These are phyloP conservation scores for Pelobates fuscus DNA, from an alignment of 2,113 vertebrate genomes.

Conservation along the genomic window DNA sequence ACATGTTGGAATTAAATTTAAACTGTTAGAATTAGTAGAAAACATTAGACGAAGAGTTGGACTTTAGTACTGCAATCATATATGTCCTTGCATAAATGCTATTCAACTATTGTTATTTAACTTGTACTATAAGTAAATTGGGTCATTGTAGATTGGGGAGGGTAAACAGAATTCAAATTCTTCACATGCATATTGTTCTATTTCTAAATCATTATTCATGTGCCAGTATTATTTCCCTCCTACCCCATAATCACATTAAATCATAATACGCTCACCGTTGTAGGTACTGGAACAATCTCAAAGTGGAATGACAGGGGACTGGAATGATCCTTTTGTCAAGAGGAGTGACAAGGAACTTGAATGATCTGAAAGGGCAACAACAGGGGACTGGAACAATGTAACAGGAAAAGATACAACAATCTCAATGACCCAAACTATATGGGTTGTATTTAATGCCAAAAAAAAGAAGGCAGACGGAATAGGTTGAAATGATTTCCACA, in stretches of 20 bases:
- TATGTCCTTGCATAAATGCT: no score
- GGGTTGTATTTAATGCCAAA: constrained; percentile 21
- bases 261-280: constrained; percentile 50
- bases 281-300: constrained; percentile 50
- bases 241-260: constrained; percentile 47
- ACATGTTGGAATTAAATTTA: no score
- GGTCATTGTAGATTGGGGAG: no score
- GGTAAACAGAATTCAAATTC: background rate
- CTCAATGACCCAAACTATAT: constrained; percentile 57
- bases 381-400: constrained; percentile 61
- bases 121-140: no score
- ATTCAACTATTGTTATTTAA: no score
- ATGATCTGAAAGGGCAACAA: constrained; percentile 62
- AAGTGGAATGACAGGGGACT: constrained; percentile 54
- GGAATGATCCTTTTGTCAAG: constrained; percentile 71
- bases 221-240: constrained; percentile 22
- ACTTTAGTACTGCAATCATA: no score
- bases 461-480: constrained; percentile 8
- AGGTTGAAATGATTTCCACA: constrained; percentile 11
- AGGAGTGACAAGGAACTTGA: constrained; percentile 63
- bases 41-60: no score
- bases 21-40: no score
- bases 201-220: constrained; percentile 11
- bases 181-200: constrained; percentile 30
- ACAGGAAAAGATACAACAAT: constrained; percentile 66